Evolutionary conservation across 1,140 invertebrate species (phyloP).

Genomic region (Rhagoletis zephyria): DNA sequence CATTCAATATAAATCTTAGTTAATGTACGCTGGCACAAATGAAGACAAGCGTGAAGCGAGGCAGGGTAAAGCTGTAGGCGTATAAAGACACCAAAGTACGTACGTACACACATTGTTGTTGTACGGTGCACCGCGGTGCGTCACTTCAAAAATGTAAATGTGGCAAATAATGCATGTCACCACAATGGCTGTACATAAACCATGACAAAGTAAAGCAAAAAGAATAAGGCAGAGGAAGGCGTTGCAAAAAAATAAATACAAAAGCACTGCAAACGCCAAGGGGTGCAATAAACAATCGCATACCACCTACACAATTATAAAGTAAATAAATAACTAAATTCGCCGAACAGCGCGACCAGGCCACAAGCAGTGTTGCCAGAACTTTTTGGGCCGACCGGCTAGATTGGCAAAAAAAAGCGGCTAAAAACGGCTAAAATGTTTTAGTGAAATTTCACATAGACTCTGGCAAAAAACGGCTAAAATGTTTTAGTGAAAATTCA

Average conservation of each 20-base stretch:
- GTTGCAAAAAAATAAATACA: not conserved
- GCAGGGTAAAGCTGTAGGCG: constrained; percentile 25
- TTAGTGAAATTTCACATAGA: no score
- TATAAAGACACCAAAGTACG: no score
- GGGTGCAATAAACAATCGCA: constrained; percentile 37
- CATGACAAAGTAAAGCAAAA: not conserved
- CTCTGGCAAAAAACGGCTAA: no score
- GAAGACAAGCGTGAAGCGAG: constrained; percentile 42
- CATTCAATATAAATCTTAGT: constrained; percentile 51
- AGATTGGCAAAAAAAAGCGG: no score
- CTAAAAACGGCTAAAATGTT: no score
- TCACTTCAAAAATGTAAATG: constrained; percentile 52
- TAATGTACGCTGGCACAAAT: constrained; percentile 42
- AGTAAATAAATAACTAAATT: constrained; percentile 44
- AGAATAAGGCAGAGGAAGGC: not conserved
- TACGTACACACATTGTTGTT: no score
- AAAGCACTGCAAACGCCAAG: not conserved
- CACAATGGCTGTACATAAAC: not conserved
- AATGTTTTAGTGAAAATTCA: no score
- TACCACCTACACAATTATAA: constrained; percentile 38
- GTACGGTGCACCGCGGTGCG: not conserved
- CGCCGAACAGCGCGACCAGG: not conserved
- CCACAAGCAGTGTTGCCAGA: no score
- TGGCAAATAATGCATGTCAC: constrained; percentile 51
- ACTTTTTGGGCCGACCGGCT: no score